Evolutionary conservation across 1,140 invertebrate species (phyloP).

Genomic region (Colletes gigas): DNA sequence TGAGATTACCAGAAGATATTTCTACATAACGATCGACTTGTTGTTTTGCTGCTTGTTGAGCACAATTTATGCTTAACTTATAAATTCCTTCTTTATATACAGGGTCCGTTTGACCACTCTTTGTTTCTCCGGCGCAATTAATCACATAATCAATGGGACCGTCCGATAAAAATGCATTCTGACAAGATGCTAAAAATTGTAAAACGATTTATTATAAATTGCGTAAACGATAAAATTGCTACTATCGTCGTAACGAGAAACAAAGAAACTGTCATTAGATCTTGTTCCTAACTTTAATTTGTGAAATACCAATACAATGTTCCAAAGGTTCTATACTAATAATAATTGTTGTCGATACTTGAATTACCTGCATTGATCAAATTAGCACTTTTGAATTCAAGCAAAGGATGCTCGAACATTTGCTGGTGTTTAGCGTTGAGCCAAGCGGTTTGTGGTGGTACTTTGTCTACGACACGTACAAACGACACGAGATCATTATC

Average conservation of each 20-base stretch:
- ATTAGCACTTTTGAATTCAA: conserved; percentile 96
- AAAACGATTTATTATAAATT: conserved; percentile 18
- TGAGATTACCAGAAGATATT: conserved; percentile 91
- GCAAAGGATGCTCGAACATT: conserved; percentile 86
- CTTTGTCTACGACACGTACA: conserved; percentile 94
- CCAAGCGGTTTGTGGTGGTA: conserved; percentile 95
- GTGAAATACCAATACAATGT: not conserved
- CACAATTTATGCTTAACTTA: conserved; percentile 92
- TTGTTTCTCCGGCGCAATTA: conserved; percentile 95
- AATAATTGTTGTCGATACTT: not conserved
- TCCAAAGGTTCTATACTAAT: not conserved
- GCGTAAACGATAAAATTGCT: not conserved
- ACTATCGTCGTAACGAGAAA: conserved; percentile 6
- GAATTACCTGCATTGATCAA: conserved; percentile 91
- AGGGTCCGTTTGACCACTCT: conserved; percentile 91
- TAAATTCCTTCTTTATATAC: conserved; percentile 95
- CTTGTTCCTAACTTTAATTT: too few species aligned
- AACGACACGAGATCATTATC: conserved; percentile 88
- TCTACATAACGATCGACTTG: conserved; percentile 89
- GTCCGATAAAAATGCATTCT: conserved; percentile 86
- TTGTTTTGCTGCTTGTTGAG: conserved; percentile 87
- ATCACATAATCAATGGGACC: conserved; percentile 89
- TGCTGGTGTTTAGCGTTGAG: conserved; percentile 88
- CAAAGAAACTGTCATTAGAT: too few species aligned
- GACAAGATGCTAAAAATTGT: conserved; percentile 86